These are phyloP conservation scores for Orbicella faveolata DNA, from an alignment of 64 coral and sea anemone genomes.

Conservation along the genomic window DNA sequence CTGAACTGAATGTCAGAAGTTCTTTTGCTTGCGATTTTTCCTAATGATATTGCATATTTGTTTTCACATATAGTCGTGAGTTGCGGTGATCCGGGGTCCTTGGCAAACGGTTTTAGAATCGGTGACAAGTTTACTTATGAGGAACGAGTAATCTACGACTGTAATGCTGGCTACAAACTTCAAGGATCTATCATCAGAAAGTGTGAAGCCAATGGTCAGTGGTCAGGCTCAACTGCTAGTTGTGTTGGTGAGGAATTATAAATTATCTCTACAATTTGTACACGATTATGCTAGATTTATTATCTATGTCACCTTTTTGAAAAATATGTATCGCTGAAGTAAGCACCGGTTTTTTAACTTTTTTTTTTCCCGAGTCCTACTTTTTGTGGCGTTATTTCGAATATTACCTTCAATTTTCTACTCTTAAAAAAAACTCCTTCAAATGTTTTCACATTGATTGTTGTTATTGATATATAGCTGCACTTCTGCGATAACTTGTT, in stretches of 20 bases:
- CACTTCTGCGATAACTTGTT: too few relatives aligned
- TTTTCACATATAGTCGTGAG: slow-evolving; percentile 49
- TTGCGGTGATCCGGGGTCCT: slow-evolving; percentile 76
- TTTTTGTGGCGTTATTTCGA: too few relatives aligned
- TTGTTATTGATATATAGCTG: too few relatives aligned
- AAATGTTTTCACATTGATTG: too few relatives aligned
- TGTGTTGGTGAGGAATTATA: slow-evolving; percentile 58
- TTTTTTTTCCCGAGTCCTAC: too few relatives aligned
- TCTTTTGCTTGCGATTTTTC: background rate
- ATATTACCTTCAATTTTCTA: too few relatives aligned
- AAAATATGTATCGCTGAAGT: too few relatives aligned
- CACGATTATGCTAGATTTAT: background rate
- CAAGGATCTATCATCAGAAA: slow-evolving; percentile 69
- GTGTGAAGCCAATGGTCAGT: slow-evolving; percentile 71
- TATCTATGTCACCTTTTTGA: too few relatives aligned
- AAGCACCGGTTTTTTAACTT: too few relatives aligned
- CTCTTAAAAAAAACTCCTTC: too few relatives aligned
- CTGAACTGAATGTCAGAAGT: background rate
- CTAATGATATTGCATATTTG: background rate
- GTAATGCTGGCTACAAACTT: slow-evolving; percentile 79
- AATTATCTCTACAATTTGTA: background rate
- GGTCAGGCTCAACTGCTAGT: slow-evolving; percentile 69
- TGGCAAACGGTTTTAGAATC: slow-evolving; percentile 69
- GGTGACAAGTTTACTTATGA: slow-evolving; percentile 76
- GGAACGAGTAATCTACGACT: slow-evolving; percentile 64